Percentiles rank a stretch among this genome's conserved stretches.
Conservation (phyloP, 1,140 invertebrate genomes). For the Drosophila repleta region DNA sequence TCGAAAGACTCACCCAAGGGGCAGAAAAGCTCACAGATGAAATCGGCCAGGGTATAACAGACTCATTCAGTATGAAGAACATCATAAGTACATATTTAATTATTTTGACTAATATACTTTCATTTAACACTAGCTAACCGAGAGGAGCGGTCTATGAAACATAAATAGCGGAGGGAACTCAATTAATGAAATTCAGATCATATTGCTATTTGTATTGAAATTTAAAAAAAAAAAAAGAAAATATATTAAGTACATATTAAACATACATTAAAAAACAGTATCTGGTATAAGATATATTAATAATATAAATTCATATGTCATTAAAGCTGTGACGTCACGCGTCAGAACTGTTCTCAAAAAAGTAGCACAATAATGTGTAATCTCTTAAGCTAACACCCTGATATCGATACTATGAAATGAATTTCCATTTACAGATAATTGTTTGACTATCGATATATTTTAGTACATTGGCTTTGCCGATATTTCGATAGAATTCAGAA, state of each 20-base stretch:
- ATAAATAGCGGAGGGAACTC: background rate
- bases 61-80: conserved; percentile 35
- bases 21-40: conserved; percentile 36
- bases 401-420: background rate
- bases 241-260: no score
- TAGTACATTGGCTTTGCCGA: background rate
- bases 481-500: background rate
- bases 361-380: no score
- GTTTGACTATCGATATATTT: background rate
- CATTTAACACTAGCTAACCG: background rate
- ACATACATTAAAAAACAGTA: no score
- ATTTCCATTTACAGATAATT: background rate
- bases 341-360: no score
- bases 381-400: no score
- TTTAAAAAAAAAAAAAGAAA: no score
- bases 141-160: background rate
- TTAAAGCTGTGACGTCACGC: no score
- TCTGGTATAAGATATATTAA: no score
- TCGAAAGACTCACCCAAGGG: conserved; percentile 4
- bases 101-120: background rate
- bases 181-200: no score
- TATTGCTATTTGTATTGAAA: no score
- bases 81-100: no score
- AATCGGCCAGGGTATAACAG: conserved; percentile 1
- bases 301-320: no score